Percentiles rank a stretch among this genome's conserved stretches.
Evolutionary conservation across 2,888 invertebrate genomes (phyloP).

Genomic region (Spodoptera picta): DNA sequence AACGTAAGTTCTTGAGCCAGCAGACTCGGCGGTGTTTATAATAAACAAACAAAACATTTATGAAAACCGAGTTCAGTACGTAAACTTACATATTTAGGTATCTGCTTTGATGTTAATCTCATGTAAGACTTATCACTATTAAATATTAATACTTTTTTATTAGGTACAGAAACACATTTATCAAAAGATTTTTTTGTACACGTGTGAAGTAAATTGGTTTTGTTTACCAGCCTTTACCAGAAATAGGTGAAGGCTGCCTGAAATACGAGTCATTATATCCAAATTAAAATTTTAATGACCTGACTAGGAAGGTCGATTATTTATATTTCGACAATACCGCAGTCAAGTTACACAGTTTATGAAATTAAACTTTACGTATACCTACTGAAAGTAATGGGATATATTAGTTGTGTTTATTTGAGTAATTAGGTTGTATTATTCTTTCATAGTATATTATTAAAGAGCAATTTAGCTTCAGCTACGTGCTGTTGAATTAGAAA

Average conservation of each 20-base stretch:
- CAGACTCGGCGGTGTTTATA: constrained; percentile 82
- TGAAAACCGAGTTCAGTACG: constrained; percentile 15
- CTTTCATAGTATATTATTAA: not conserved
- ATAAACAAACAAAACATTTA: constrained; percentile 13
- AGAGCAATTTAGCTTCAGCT: not conserved
- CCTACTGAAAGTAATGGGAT: constrained; percentile 2
- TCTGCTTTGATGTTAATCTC: constrained; percentile 67
- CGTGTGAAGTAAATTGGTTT: too few relatives aligned
- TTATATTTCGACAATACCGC: constrained; percentile 9
- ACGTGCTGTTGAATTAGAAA: constrained; percentile 3
- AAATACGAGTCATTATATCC: constrained; percentile 4
- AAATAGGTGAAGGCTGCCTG: constrained; percentile 1
- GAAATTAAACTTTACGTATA: constrained; percentile 13
- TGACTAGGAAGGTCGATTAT: constrained; percentile 11
- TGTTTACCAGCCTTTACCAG: not conserved
- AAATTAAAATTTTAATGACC: constrained; percentile 4
- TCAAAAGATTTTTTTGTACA: too few relatives aligned
- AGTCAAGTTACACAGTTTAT: constrained; percentile 10
- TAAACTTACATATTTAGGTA: constrained; percentile 10
- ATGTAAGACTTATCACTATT: constrained; percentile 59
- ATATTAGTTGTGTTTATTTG: constrained; percentile 6
- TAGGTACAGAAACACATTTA: too few relatives aligned
- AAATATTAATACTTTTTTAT: not conserved
- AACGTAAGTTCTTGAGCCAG: constrained; percentile 85
- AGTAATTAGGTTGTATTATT: not conserved